Conservation (phyloP, 2,113 vertebrate species). For the Planiliza haematocheilus region DNA sequence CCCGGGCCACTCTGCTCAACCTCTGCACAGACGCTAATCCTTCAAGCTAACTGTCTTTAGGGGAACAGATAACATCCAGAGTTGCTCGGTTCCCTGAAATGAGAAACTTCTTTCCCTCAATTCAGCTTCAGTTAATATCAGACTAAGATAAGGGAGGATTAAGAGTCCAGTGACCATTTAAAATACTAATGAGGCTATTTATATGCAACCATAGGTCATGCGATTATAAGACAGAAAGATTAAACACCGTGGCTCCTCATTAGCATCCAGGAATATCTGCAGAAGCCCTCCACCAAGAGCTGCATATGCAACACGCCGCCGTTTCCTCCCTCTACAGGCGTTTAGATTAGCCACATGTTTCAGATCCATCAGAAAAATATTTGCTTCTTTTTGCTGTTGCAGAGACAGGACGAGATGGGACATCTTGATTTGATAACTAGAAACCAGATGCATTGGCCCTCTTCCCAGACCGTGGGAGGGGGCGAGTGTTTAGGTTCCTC, state of each 20-base stretch:
- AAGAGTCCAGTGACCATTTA: conserved; percentile 56
- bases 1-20: conserved; percentile 5
- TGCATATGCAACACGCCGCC: not conserved
- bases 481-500: conserved; percentile 29
- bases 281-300: conserved; percentile 26
- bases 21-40: not conserved
- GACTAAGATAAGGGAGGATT: conserved; percentile 67
- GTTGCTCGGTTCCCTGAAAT: conserved; percentile 34
- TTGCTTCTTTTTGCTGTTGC: conserved; percentile 28
- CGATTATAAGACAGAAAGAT: conserved; percentile 65
- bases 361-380: conserved; percentile 16
- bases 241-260: conserved; percentile 59
- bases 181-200: conserved; percentile 82
- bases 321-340: conserved; percentile 7
- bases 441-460: conserved; percentile 63
- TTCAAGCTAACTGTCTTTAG: conserved; percentile 9
- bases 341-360: conserved; percentile 3
- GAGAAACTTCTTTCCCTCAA: conserved; percentile 43
- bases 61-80: conserved; percentile 41
- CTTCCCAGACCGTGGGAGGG: conserved; percentile 54
- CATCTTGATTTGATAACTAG: conserved; percentile 44
- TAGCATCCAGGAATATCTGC: conserved; percentile 40
- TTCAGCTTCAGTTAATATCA: conserved; percentile 47
- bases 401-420: conserved; percentile 42
- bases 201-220: conserved; percentile 78